phyloP scores from a whole-genome alignment of 2,888 invertebrate species.

The Phorcus lineatus region DNA sequence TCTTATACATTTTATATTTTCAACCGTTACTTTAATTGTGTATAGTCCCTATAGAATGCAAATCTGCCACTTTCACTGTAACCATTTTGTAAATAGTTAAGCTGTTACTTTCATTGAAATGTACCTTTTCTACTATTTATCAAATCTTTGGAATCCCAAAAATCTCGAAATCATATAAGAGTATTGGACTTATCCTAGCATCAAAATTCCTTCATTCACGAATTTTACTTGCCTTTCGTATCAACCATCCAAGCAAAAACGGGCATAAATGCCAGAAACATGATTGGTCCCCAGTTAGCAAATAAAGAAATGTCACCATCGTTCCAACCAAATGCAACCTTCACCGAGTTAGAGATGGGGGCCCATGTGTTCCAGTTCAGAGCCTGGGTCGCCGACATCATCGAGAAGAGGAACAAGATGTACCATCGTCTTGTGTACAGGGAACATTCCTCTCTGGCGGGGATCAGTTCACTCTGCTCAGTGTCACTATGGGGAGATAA shows the following conservation, averaged over 20 bases:
- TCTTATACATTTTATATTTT: too few species aligned
- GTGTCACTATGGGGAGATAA: not conserved
- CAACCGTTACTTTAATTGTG: too few species aligned
- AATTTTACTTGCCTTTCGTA: conserved; percentile 38
- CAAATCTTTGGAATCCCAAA: too few species aligned
- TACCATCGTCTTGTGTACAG: conserved; percentile 48
- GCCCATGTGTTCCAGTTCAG: conserved; percentile 48
- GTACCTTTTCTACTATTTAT: too few species aligned
- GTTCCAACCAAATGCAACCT: conserved; percentile 41
- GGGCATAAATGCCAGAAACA: conserved; percentile 35
- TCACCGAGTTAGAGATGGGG: conserved; percentile 44
- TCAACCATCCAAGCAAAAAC: conserved; percentile 47
- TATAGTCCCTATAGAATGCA: too few species aligned
- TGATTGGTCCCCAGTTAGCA: conserved; percentile 43
- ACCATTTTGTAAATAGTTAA: too few species aligned
- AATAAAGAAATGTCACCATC: conserved; percentile 45
- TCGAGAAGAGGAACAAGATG: conserved; percentile 42
- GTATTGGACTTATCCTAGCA: too few species aligned
- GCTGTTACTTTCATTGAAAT: too few species aligned
- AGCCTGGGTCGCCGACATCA: conserved; percentile 33
- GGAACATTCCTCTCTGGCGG: not conserved
- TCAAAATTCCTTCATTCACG: too few species aligned
- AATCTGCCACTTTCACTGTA: too few species aligned
- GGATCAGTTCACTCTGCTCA: not conserved
- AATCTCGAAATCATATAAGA: too few species aligned